Percentiles rank a stretch among this genome's conserved stretches.
These are phyloP conservation scores for Montipora capitata DNA, from an alignment of 92 coral and sea anemone species.

Conservation along the genomic window DNA sequence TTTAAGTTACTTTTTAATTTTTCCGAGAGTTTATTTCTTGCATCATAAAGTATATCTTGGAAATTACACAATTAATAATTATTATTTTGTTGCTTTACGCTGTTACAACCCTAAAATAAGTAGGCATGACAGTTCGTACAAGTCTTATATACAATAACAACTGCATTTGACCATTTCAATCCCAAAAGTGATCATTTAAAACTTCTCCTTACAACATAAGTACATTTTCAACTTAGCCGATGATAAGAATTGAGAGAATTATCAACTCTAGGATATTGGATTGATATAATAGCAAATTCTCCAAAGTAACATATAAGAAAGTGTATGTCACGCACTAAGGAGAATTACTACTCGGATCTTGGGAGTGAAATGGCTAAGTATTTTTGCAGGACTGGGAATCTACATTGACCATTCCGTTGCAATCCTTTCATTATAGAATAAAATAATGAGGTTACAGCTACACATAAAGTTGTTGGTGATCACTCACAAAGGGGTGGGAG, in stretches of 20 bases:
- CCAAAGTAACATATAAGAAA: not conserved
- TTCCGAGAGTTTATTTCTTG: too few species aligned
- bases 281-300: slow-evolving; percentile 7
- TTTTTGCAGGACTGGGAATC: not conserved
- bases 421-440: slow-evolving; percentile 6
- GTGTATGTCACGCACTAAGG: not conserved
- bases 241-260: slow-evolving; percentile 1
- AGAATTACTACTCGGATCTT: slow-evolving; percentile 5
- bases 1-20: too few species aligned
- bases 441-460: not conserved
- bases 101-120: too few species aligned
- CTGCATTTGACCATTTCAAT: not conserved
- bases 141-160: too few species aligned
- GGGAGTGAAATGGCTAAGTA: slow-evolving; percentile 3
- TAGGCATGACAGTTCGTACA: too few species aligned
- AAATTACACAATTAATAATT: too few species aligned
- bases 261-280: slow-evolving; percentile 2
- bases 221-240: not conserved
- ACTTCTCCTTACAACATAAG: slow-evolving; percentile 6
- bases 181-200: not conserved
- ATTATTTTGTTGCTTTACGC: too few species aligned
- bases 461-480: not conserved
- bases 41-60: too few species aligned
- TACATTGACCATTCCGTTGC: slow-evolving; percentile 1
- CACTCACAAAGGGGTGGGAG: too few species aligned